These are phyloP conservation scores for Hydraecia micacea DNA, from an alignment of 2,888 invertebrate species.

Conservation along the genomic window DNA sequence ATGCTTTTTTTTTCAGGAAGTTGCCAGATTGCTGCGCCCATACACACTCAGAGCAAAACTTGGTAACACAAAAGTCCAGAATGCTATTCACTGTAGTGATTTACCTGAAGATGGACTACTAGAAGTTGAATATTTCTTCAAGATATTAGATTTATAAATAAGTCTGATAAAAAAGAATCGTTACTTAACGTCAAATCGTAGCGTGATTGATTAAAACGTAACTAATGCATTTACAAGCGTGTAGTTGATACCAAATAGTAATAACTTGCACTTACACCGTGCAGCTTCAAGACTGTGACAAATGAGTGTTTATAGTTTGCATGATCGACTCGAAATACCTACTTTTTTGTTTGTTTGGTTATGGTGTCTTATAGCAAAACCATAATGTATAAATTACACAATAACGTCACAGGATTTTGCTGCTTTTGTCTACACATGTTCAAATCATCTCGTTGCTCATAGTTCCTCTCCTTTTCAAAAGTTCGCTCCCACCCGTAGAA, in stretches of 20 bases:
- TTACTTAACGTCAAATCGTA: slow-evolving; percentile 57
- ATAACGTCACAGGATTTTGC: neutral
- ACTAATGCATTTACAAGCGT: slow-evolving; percentile 22
- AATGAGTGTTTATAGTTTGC: neutral
- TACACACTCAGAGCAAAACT: slow-evolving; percentile 95
- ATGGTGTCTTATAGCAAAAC: neutral
- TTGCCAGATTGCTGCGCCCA: slow-evolving; percentile 95
- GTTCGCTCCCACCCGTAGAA: neutral
- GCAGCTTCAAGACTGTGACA: slow-evolving; percentile 10
- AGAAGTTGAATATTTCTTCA: slow-evolving; percentile 96
- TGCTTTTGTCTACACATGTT: slow-evolving; percentile 9
- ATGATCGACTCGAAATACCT: neutral
- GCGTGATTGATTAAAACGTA: slow-evolving; percentile 45
- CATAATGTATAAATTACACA: neutral
- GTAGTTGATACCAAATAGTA: neutral
- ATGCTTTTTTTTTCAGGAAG: slow-evolving; percentile 91
- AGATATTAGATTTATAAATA: slow-evolving; percentile 90
- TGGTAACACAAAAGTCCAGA: slow-evolving; percentile 95
- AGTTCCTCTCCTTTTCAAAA: neutral
- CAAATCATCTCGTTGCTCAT: neutral
- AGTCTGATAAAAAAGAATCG: slow-evolving; percentile 64
- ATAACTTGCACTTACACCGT: slow-evolving; percentile 9
- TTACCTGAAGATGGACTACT: slow-evolving; percentile 95
- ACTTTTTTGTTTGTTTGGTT: too few species aligned
- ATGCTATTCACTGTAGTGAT: slow-evolving; percentile 98